Conservation (phyloP, 2,797 vertebrate species). For the Ceyx erithaca region DNA sequence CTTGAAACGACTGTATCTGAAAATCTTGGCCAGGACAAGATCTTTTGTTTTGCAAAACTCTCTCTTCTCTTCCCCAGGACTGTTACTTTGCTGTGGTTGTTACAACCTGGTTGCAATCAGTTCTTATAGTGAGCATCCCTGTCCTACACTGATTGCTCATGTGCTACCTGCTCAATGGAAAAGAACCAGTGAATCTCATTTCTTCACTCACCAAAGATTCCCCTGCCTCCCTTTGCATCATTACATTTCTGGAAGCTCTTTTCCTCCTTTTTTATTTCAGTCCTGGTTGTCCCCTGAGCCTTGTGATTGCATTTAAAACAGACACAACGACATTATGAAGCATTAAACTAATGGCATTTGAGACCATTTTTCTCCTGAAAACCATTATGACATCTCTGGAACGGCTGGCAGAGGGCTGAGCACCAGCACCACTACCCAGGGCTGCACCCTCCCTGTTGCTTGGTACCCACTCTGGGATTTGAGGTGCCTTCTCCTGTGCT, state of each 20-base stretch:
- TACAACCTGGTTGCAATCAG: not conserved
- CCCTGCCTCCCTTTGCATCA: not conserved
- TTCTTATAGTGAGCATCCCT: not conserved
- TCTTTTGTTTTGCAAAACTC: not conserved
- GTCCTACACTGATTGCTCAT: not conserved
- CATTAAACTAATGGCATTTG: slow-evolving; percentile 75
- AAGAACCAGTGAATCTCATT: not conserved
- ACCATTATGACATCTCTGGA: slow-evolving; percentile 34
- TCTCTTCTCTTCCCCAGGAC: not conserved
- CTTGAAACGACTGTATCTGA: not conserved
- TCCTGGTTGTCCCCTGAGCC: slow-evolving; percentile 48
- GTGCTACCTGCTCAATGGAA: slow-evolving; percentile 2
- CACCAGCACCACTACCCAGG: not conserved
- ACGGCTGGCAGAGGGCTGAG: not conserved
- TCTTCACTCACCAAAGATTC: not conserved
- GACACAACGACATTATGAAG: slow-evolving; percentile 62
- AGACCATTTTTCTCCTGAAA: slow-evolving; percentile 61
- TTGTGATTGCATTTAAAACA: slow-evolving; percentile 65
- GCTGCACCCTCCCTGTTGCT: not conserved
- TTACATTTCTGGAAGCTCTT: slow-evolving; percentile 39
- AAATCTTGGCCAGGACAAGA: not conserved
- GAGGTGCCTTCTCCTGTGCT: slow-evolving; percentile 25
- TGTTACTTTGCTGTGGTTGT: not conserved
- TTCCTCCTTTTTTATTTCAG: slow-evolving; percentile 52
- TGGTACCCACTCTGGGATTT: not conserved